These are phyloP conservation scores for Tolmerus cingulatus DNA, from an alignment of 2,888 invertebrate species.

Conservation along the genomic window DNA sequence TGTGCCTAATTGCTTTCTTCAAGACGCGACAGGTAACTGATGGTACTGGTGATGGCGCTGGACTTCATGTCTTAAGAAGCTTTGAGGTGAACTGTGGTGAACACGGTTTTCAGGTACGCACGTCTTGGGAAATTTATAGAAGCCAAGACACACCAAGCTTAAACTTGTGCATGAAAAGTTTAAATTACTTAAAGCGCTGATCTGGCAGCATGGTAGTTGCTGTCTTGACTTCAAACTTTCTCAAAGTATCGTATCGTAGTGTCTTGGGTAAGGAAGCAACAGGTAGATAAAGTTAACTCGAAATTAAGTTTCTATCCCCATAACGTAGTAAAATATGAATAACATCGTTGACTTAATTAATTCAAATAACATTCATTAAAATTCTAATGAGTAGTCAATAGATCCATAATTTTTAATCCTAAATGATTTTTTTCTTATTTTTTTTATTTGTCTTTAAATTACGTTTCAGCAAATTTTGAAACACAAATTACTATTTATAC, in stretches of 20 bases:
- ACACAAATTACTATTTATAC: too few relatives aligned
- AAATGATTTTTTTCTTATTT: too few relatives aligned
- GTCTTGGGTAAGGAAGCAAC: background rate
- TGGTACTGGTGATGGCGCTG: background rate
- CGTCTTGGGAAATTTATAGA: background rate
- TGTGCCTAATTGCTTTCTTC: background rate
- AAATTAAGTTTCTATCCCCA: background rate
- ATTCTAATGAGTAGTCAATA: too few relatives aligned
- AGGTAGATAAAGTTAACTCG: background rate
- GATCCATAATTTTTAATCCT: too few relatives aligned
- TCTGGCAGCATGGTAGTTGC: background rate
- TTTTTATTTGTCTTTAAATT: too few relatives aligned
- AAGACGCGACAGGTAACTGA: background rate
- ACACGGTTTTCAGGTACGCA: background rate
- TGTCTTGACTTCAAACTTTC: background rate
- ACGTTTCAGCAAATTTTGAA: too few relatives aligned
- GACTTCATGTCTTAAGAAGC: background rate
- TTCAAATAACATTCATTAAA: background rate
- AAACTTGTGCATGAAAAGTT: background rate
- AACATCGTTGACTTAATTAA: background rate
- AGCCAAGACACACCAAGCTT: background rate
- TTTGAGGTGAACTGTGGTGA: background rate
- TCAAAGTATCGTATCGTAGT: background rate
- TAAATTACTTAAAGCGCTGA: background rate
- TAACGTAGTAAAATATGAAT: background rate